phyloP scores from a whole-genome alignment of 92 coral and sea anemone genomes.

The Umimayanthus kanabou region DNA sequence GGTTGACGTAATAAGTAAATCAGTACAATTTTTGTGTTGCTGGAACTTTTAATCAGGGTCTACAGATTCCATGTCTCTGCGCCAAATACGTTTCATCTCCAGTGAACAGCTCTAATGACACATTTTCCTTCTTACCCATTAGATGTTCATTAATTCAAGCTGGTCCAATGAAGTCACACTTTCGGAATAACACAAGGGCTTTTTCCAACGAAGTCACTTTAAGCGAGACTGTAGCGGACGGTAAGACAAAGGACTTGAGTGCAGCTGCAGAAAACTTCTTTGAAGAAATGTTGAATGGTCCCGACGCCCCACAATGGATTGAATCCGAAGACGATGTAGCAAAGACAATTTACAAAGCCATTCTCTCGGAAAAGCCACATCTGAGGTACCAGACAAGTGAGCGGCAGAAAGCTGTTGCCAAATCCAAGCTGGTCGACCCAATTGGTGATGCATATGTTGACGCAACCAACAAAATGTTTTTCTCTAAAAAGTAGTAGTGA shows the following conservation, averaged over 20 bases:
- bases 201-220: neutral
- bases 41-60: too few relatives aligned
- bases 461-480: conserved; percentile 58
- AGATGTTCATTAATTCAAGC: conserved; percentile 2
- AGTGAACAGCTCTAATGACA: too few relatives aligned
- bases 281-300: conserved; percentile 6
- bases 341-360: conserved; percentile 60
- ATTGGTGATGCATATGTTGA: conserved; percentile 72
- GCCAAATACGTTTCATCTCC: too few relatives aligned
- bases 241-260: neutral
- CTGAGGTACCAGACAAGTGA: conserved; percentile 81
- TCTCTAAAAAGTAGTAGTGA: conserved; percentile 17
- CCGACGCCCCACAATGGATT: neutral
- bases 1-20: too few relatives aligned
- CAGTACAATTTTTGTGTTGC: too few relatives aligned
- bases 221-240: neutral
- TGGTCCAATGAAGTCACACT: conserved; percentile 19
- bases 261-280: neutral
- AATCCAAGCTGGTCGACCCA: conserved; percentile 73
- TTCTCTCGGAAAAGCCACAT: conserved; percentile 78
- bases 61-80: too few relatives aligned
- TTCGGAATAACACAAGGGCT: neutral
- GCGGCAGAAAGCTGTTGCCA: conserved; percentile 48
- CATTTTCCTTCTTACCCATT: neutral
- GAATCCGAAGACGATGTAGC: conserved; percentile 71